phyloP scores from a whole-genome alignment of 2,113 vertebrate genomes.

The Anthoscopus minutus region DNA sequence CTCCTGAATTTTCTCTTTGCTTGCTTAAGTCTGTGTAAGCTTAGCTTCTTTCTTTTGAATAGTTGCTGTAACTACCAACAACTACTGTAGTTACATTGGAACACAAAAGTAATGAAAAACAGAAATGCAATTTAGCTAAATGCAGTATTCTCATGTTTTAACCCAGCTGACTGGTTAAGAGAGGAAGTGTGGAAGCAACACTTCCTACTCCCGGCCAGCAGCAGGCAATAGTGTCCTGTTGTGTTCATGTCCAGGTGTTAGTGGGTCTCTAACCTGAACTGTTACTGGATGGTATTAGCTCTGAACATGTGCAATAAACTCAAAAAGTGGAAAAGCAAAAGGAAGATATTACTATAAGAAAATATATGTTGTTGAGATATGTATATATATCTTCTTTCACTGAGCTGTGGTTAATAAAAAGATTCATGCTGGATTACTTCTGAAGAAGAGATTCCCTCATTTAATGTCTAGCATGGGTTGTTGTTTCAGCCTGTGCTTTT shows the following conservation, averaged over 20 bases:
- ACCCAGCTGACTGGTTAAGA: neutral
- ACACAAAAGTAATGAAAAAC: neutral
- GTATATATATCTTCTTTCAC: neutral
- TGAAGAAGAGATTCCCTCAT: neutral
- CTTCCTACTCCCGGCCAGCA: neutral
- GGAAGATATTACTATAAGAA: neutral
- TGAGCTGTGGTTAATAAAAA: neutral
- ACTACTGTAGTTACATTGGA: neutral
- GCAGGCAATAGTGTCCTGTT: neutral
- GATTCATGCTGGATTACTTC: neutral
- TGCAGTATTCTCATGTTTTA: neutral
- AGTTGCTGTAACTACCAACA: neutral
- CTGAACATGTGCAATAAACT: neutral
- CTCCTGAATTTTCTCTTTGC: neutral
- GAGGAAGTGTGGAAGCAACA: neutral
- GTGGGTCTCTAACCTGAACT: neutral
- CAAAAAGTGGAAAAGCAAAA: neutral
- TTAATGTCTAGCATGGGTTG: neutral
- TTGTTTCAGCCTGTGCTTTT: neutral
- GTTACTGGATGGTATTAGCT: neutral
- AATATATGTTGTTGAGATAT: neutral
- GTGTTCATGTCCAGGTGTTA: neutral
- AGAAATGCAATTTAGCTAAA: neutral
- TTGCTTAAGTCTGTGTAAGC: neutral
- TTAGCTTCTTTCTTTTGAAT: neutral